A percentile compares a stretch with the other conserved stretches of the same genome.
These are phyloP conservation scores for Liopterus haemorrhoidalis DNA, from an alignment of 2,888 invertebrate genomes.

Conservation along the genomic window DNA sequence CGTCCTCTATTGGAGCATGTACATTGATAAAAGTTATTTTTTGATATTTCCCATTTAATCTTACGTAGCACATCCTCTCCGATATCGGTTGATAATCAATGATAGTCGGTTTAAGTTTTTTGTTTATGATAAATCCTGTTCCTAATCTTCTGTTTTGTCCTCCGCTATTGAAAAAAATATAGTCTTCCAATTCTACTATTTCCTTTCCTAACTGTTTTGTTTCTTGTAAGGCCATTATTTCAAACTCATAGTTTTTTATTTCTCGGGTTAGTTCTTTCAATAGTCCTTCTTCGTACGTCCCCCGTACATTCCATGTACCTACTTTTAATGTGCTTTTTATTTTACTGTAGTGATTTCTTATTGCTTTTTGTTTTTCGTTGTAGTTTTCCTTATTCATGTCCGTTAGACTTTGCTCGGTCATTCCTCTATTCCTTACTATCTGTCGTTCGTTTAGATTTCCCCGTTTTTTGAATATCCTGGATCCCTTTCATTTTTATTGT, in stretches of 20 bases:
- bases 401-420: too few relatives aligned
- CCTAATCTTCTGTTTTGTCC: constrained; percentile 4
- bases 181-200: constrained; percentile 1
- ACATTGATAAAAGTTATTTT: too few relatives aligned
- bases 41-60: too few relatives aligned
- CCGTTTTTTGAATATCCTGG: too few relatives aligned
- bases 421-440: too few relatives aligned
- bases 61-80: too few relatives aligned
- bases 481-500: too few relatives aligned
- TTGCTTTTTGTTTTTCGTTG: too few relatives aligned
- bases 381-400: too few relatives aligned
- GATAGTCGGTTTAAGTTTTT: constrained; percentile 7
- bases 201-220: constrained; percentile 9
- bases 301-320: neutral
- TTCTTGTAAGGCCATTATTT: constrained; percentile 5
- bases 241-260: neutral
- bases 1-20: too few relatives aligned
- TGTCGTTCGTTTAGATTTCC: too few relatives aligned
- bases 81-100: constrained; percentile 22
- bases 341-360: too few relatives aligned
- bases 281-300: neutral
- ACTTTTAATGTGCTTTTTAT: neutral
- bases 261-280: constrained; percentile 1
- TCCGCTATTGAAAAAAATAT: constrained; percentile 9
- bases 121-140: constrained; percentile 6